These are phyloP conservation scores for Chionoecetes opilio DNA, from an alignment of 1,140 invertebrate genomes.

Conservation along the genomic window DNA sequence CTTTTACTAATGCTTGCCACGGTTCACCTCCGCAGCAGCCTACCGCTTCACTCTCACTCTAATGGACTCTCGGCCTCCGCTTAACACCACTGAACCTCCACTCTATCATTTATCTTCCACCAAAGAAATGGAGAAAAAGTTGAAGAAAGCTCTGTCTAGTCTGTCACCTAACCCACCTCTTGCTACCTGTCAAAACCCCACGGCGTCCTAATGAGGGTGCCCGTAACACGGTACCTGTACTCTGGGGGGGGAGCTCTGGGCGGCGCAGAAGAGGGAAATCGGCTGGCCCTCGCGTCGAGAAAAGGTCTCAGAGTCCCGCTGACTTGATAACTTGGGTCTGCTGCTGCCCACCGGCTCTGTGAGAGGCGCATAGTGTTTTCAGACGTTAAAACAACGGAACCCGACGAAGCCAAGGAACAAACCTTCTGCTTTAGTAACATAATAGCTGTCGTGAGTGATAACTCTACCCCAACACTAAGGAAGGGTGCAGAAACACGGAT, in stretches of 20 bases:
- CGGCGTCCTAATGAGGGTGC: not conserved
- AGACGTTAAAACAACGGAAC: not conserved
- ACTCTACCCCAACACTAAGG: too few species aligned
- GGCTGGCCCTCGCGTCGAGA: constrained; percentile 81
- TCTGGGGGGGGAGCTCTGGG: constrained; percentile 88
- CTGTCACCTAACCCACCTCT: not conserved
- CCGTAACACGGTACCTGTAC: constrained; percentile 86
- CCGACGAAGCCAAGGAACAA: not conserved
- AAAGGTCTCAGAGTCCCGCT: constrained; percentile 81
- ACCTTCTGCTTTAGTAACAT: not conserved
- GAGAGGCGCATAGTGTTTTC: not conserved
- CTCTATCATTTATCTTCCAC: not conserved
- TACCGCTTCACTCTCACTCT: not conserved
- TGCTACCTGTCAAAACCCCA: not conserved
- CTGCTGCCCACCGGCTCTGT: constrained; percentile 88
- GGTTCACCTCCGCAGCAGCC: not conserved
- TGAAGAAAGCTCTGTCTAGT: not conserved
- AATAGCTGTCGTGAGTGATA: not conserved
- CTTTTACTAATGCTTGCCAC: not conserved
- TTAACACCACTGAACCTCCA: not conserved
- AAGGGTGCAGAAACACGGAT: too few species aligned
- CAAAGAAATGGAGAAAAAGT: not conserved
- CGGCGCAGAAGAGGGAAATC: constrained; percentile 86
- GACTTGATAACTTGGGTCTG: constrained; percentile 85
- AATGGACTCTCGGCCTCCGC: too few species aligned